Conservation (phyloP, 2,888 invertebrate genomes). For the Drosophila stalkeri region DNA sequence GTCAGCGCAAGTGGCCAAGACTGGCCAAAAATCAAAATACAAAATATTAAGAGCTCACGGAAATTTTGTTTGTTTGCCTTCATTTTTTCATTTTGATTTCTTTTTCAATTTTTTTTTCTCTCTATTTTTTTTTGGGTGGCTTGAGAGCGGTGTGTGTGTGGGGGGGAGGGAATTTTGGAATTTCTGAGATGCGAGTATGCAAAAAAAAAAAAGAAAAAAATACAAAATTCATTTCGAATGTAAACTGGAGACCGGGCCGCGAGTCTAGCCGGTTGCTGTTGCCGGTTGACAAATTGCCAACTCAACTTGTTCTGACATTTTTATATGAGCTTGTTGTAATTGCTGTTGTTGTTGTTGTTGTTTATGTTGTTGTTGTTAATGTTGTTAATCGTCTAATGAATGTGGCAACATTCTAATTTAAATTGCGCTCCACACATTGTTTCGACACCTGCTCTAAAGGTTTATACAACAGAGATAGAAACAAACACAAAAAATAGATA, state of each 20-base stretch:
- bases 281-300: constrained; percentile 77
- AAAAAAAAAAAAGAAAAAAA: too few species aligned
- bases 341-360: constrained; percentile 20
- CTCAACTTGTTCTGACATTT: constrained; percentile 80
- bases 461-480: constrained; percentile 9
- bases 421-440: constrained; percentile 78
- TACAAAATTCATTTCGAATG: constrained; percentile 75
- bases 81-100: constrained; percentile 6
- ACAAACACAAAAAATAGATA: constrained; percentile 8
- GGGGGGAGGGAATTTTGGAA: constrained; percentile 17
- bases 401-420: constrained; percentile 81
- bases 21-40: constrained; percentile 16
- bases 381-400: constrained; percentile 60
- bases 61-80: constrained; percentile 44
- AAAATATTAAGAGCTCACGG: constrained; percentile 60
- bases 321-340: constrained; percentile 50
- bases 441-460: constrained; percentile 70
- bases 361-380: constrained; percentile 24
- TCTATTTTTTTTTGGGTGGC: not conserved
- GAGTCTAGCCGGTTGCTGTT: constrained; percentile 67
- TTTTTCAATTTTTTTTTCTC: constrained; percentile 4
- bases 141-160: not conserved
- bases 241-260: constrained; percentile 55
- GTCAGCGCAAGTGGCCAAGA: constrained; percentile 1
- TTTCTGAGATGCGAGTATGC: constrained; percentile 58